phyloP scores from a whole-genome alignment of 2,888 invertebrate genomes.

The Anticlea derivata region DNA sequence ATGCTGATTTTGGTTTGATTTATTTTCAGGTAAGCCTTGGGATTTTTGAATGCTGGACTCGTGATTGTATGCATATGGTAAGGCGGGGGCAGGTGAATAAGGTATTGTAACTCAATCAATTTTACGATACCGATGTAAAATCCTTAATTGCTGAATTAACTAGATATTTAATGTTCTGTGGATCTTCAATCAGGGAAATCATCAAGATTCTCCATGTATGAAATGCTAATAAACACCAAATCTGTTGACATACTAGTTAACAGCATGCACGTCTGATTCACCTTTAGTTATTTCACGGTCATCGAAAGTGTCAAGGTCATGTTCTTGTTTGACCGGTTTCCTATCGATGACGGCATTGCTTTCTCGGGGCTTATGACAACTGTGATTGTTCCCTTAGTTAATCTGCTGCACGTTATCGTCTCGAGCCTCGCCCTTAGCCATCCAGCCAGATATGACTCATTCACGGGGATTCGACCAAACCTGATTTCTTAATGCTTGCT shows the following conservation, averaged over 20 bases:
- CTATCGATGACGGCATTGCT: slow-evolving; percentile 5
- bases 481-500: background rate
- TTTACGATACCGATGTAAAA: no score
- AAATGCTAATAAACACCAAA: background rate
- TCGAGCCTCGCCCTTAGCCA: background rate
- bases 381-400: background rate
- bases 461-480: background rate
- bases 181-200: no score
- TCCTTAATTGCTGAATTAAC: no score
- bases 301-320: slow-evolving; percentile 17
- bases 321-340: slow-evolving; percentile 8
- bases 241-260: slow-evolving; percentile 1
- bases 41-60: background rate
- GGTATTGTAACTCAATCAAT: no score
- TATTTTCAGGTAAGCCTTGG: slow-evolving; percentile 15
- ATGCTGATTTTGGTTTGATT: slow-evolving; percentile 10
- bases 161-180: no score
- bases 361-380: background rate
- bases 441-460: background rate
- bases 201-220: no score
- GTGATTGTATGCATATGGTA: background rate
- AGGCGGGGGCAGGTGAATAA: no score
- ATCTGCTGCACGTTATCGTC: background rate
- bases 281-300: background rate
- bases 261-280: slow-evolving; percentile 5